Conservation (phyloP, 2,888 invertebrate species). For the Drosophila pseudotakahashii region DNA sequence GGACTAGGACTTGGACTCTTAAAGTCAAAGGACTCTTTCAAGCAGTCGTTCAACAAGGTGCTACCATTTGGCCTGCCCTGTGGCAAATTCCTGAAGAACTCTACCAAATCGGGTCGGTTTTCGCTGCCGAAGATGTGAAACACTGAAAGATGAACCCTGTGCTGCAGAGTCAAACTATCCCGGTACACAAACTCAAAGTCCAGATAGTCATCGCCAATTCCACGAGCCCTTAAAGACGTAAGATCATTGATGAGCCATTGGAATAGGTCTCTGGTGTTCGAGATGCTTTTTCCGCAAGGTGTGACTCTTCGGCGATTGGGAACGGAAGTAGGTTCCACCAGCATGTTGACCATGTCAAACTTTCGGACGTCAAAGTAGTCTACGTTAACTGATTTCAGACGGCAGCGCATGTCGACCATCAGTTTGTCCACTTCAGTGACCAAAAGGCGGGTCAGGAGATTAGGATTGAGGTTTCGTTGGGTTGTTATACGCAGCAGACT, state of each 20-base stretch:
- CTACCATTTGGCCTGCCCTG: slow-evolving; percentile 29
- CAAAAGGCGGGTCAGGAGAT: slow-evolving; percentile 64
- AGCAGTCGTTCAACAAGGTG: slow-evolving; percentile 64
- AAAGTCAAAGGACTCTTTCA: slow-evolving; percentile 64
- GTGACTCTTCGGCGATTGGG: slow-evolving; percentile 9
- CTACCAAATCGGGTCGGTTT: slow-evolving; percentile 41
- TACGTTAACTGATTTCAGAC: slow-evolving; percentile 53
- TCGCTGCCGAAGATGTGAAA: slow-evolving; percentile 61
- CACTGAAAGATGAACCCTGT: slow-evolving; percentile 54
- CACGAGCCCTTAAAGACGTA: slow-evolving; percentile 36
- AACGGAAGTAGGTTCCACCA: slow-evolving; percentile 18
- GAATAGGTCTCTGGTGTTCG: slow-evolving; percentile 62
- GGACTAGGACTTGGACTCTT: slow-evolving; percentile 35
- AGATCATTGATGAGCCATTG: slow-evolving; percentile 72
- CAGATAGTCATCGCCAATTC: slow-evolving; percentile 70
- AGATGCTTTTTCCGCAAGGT: slow-evolving; percentile 32
- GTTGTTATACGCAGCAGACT: slow-evolving; percentile 63
- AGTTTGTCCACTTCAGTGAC: slow-evolving; percentile 68
- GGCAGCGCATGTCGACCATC: slow-evolving; percentile 43
- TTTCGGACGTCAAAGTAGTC: slow-evolving; percentile 75
- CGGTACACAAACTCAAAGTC: slow-evolving; percentile 61
- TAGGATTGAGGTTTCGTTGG: slow-evolving; percentile 53
- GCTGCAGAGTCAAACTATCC: slow-evolving; percentile 28
- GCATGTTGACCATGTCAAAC: slow-evolving; percentile 73
- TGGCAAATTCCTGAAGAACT: slow-evolving; percentile 59